A percentile compares a stretch with the other conserved stretches of the same genome.
Conservation (phyloP, 2,888 invertebrate genomes). For the Chaetoderma sp. region DNA sequence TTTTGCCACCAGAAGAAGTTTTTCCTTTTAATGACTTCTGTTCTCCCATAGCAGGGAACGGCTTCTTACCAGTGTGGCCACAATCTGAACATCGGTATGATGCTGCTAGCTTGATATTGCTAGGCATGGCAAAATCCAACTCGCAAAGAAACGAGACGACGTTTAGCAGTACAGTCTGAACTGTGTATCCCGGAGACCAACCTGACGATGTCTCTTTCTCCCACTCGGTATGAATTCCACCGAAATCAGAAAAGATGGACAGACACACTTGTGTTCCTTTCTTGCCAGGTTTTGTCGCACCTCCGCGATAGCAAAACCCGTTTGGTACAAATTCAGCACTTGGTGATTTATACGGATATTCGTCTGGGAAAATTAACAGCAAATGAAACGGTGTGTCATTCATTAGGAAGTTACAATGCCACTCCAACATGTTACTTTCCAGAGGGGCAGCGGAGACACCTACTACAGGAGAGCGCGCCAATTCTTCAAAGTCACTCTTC, state of each 20-base stretch:
- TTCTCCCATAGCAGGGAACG: constrained; percentile 44
- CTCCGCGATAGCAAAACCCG: constrained; percentile 54
- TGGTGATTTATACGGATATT: constrained; percentile 57
- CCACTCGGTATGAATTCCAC: constrained; percentile 57
- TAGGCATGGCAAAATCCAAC: constrained; percentile 42
- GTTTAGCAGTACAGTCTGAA: constrained; percentile 59
- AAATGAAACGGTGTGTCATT: constrained; percentile 57
- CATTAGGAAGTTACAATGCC: constrained; percentile 60
- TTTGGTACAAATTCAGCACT: constrained; percentile 59
- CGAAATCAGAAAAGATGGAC: constrained; percentile 61
- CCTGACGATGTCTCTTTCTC: constrained; percentile 53
- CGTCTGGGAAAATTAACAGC: constrained; percentile 51
- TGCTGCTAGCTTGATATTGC: constrained; percentile 49
- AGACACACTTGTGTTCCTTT: constrained; percentile 55
- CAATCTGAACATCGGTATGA: constrained; percentile 52
- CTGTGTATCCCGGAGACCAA: constrained; percentile 60
- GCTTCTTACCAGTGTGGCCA: constrained; percentile 53
- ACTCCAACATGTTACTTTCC: constrained; percentile 58
- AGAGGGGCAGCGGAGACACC: constrained; percentile 57
- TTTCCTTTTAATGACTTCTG: constrained; percentile 18
- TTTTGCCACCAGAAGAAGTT: constrained; percentile 19
- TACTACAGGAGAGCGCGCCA: constrained; percentile 48
- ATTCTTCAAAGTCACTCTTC: constrained; percentile 50
- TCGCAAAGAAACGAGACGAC: constrained; percentile 57
- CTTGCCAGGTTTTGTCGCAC: constrained; percentile 55